phyloP scores from a whole-genome alignment of 2,113 vertebrate genomes.

The Motacilla tschutschensis region DNA sequence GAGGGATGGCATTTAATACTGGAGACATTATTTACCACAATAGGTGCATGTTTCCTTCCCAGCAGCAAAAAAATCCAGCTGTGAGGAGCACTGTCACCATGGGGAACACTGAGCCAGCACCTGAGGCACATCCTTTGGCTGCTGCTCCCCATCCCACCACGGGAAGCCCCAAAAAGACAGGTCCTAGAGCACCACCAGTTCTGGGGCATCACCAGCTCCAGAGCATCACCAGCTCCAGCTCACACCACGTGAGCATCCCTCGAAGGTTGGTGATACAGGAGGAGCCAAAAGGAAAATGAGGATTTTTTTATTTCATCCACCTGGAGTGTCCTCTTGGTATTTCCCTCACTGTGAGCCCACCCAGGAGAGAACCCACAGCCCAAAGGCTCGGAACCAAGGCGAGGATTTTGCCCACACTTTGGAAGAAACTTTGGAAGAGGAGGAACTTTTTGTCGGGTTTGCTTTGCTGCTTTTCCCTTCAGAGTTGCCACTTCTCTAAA shows the following conservation, averaged over 20 bases:
- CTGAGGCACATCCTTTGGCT: not conserved
- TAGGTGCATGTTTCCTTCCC: accelerated
- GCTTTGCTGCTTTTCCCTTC: not conserved
- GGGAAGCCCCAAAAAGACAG: not conserved
- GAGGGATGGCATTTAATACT: not conserved
- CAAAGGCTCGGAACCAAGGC: accelerated
- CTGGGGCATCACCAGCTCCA: accelerated
- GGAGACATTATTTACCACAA: not conserved
- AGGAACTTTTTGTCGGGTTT: not conserved
- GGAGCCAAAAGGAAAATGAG: not conserved
- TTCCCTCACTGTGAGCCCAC: not conserved
- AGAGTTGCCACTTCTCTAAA: not conserved
- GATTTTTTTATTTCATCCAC: not conserved
- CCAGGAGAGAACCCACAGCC: not conserved
- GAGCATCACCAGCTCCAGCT: accelerated
- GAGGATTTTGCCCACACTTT: accelerated
- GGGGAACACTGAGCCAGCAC: not conserved
- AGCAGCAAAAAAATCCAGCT: not conserved
- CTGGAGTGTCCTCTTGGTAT: accelerated
- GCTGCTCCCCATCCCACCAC: not conserved
- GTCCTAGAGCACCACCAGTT: not conserved
- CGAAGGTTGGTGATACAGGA: accelerated
- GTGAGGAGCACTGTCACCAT: not conserved
- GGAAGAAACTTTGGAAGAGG: not conserved
- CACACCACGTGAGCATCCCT: accelerated